A percentile compares a stretch with the other conserved stretches of the same genome.
These are phyloP conservation scores for Chaetogeoica ovagalla DNA, from an alignment of 2,888 invertebrate species.

Conservation along the genomic window DNA sequence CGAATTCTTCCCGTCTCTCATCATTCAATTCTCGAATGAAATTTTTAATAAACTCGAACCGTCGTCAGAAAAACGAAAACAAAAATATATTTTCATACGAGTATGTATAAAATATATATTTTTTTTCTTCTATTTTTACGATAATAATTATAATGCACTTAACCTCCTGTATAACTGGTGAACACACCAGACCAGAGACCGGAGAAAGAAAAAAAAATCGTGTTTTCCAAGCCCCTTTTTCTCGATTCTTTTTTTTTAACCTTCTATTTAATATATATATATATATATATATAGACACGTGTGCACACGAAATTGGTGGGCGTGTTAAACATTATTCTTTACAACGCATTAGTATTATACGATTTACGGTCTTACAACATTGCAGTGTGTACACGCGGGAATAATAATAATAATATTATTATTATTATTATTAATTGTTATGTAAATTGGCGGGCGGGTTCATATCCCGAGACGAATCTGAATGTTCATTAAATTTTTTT, in stretches of 20 bases:
- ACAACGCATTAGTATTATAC: slow-evolving; percentile 28
- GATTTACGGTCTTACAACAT: not conserved
- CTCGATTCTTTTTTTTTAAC: slow-evolving; percentile 1
- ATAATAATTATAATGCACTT: not conserved
- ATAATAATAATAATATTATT: slow-evolving; percentile 1
- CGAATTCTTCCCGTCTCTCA: too few species aligned
- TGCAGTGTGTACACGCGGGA: not conserved
- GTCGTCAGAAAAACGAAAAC: too few species aligned
- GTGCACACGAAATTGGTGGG: slow-evolving; percentile 36
- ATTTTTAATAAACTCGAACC: too few species aligned
- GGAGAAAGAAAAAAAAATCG: slow-evolving; percentile 2
- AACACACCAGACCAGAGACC: not conserved
- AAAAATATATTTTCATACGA: too few species aligned
- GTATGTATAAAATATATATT: too few species aligned
- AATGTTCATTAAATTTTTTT: too few species aligned
- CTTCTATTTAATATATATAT: too few species aligned
- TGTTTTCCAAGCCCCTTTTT: slow-evolving; percentile 38
- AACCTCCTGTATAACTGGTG: too few species aligned
- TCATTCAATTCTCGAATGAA: too few species aligned
- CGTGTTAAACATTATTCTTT: slow-evolving; percentile 29
- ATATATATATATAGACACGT: not conserved
- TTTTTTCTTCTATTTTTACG: too few species aligned
- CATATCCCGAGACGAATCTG: too few species aligned
- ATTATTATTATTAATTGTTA: slow-evolving; percentile 33
- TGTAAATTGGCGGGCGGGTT: slow-evolving; percentile 40